A percentile compares a stretch with the other conserved stretches of the same genome.
Evolutionary conservation across 2,888 invertebrate species (phyloP).

Genomic region (Alloplasta piceator): DNA sequence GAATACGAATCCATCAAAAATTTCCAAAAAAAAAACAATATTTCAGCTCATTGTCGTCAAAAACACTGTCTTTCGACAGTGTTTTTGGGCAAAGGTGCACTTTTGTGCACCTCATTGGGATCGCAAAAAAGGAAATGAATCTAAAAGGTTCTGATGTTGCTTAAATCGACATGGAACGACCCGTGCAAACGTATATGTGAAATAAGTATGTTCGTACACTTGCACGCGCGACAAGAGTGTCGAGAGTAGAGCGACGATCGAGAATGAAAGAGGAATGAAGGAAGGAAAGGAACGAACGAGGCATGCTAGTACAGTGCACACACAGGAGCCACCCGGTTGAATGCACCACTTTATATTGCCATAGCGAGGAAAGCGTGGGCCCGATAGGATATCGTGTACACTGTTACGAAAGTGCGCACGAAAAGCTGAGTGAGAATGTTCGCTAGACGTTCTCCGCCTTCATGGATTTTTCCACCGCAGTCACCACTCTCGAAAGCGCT

Average conservation of each 20-base stretch:
- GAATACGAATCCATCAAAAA: too few species aligned
- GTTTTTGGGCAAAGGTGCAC: too few species aligned
- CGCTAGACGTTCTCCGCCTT: slow-evolving; percentile 20
- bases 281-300: slow-evolving; percentile 18
- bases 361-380: slow-evolving; percentile 54
- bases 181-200: background rate
- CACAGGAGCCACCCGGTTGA: slow-evolving; percentile 46
- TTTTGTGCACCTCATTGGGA: too few species aligned
- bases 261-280: slow-evolving; percentile 11
- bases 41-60: too few species aligned
- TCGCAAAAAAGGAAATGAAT: too few species aligned
- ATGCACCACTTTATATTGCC: slow-evolving; percentile 67
- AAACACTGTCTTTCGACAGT: too few species aligned
- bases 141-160: too few species aligned
- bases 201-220: slow-evolving; percentile 16
- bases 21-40: too few species aligned
- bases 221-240: slow-evolving; percentile 48
- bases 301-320: slow-evolving; percentile 44
- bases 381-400: slow-evolving; percentile 64
- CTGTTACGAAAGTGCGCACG: slow-evolving; percentile 54
- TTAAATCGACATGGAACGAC: too few species aligned
- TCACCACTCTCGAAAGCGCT: background rate
- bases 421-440: slow-evolving; percentile 43
- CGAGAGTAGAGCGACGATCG: slow-evolving; percentile 18
- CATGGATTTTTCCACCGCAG: background rate